Percentiles rank a stretch among this genome's conserved stretches.
phyloP scores from a whole-genome alignment of 2,113 vertebrate species.

The Neodon shergylaensis region DNA sequence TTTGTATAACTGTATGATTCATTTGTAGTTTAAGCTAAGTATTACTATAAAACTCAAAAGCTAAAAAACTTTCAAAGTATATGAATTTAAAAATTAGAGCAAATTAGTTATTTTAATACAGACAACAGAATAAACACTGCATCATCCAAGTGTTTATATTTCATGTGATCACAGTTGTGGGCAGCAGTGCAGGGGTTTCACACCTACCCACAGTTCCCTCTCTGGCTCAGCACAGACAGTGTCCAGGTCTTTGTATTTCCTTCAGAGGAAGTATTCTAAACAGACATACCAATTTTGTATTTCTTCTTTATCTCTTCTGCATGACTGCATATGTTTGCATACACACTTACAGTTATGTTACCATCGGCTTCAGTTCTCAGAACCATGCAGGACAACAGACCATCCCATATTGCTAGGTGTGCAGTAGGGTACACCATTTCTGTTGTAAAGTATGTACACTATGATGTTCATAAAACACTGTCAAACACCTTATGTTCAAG shows the following conservation, averaged over 20 bases:
- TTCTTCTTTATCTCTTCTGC: neutral
- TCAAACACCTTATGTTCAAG: neutral
- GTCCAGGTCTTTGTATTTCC: neutral
- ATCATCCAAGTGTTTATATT: neutral
- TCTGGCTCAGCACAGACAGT: neutral
- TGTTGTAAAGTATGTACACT: neutral
- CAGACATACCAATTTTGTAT: neutral
- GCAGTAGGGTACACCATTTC: neutral
- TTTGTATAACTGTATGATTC: neutral
- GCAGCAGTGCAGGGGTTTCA: rapidly evolving
- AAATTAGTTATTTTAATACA: neutral
- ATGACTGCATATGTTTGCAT: neutral
- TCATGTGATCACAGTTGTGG: neutral
- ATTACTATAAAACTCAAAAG: neutral
- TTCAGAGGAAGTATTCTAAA: neutral
- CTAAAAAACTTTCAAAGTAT: neutral
- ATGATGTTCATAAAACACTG: neutral
- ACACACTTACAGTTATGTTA: neutral
- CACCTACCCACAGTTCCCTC: neutral
- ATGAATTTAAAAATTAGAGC: neutral
- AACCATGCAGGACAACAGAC: too few relatives aligned
- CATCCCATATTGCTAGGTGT: neutral
- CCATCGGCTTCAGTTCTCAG: neutral
- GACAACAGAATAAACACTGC: neutral
- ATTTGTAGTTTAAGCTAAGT: neutral